Evolutionary conservation across 2,113 vertebrate genomes (phyloP), one percentile per base, ranked within the genome.

Genomic region (Eptesicus fuscus): DNA sequence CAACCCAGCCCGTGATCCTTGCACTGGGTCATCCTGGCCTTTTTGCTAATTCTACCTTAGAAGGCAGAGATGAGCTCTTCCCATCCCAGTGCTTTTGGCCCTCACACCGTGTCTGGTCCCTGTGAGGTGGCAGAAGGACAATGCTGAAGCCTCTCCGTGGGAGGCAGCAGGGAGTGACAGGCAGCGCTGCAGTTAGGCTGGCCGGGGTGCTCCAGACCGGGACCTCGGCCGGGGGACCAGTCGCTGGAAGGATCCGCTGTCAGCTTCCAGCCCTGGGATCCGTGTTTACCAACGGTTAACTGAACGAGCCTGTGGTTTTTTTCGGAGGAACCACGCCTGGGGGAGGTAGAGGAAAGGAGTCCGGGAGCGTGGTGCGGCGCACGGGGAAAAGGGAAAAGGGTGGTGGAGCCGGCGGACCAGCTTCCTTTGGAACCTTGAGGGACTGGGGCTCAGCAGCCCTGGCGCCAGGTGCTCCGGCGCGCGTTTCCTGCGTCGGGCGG

Each of bases 351-450:
- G 67, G 20, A 4, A 32, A 51, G 56, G 30, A 25, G 40, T 10
- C 9, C 13, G 30, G 42, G 44, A 14, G 10, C 4, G 22, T 0
- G 11, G 30, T 2, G 25, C 32, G 49, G 25, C 5, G 5, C 13
- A 10, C 8, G 16, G 37, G 53, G 14, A 73, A 74, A 56, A 59
- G 4, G 56, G 12, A 42, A 51, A 32, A 22, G 9, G 22, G 4
- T 6, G 20, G 59, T 2, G 51, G 67, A 59, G 83, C 13, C 8
- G 0, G 28, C 23, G 42, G 22, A 7, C 17, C 61, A 78, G 7
- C 32, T n/a, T 74, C 42, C 49, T 47, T 73, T 37, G 2, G 22
- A 92, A 30, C 23, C 47, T 0, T 0, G 4, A 44, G 47, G 17
- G 44, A 17, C 51, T 3, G 23, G 4, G 9, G 69, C 59, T 47